phyloP scores from a whole-genome alignment of 1,140 invertebrate species.

The Drosophila carrolli region DNA sequence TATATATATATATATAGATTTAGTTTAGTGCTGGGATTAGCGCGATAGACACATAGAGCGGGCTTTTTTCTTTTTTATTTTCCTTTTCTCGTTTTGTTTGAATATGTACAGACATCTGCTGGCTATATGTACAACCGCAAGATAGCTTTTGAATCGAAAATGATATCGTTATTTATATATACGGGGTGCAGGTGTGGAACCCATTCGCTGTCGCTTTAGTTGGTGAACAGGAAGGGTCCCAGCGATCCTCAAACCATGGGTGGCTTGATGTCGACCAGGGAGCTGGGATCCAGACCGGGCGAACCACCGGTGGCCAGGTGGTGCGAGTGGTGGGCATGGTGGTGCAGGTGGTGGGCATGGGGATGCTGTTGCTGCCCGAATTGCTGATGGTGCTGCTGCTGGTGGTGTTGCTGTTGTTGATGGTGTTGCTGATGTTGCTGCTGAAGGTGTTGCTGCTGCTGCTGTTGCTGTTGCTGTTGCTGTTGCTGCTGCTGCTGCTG shows the following conservation, averaged over 20 bases:
- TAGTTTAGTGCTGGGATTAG: slow-evolving; percentile 11
- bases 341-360: slow-evolving; percentile 74
- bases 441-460: slow-evolving; percentile 47
- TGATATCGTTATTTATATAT: background rate
- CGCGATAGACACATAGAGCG: slow-evolving; percentile 32
- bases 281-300: slow-evolving; percentile 63
- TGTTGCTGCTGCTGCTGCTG: slow-evolving; percentile 62
- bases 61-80: background rate
- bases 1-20: slow-evolving; percentile 2
- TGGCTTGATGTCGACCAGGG: slow-evolving; percentile 81
- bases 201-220: slow-evolving; percentile 64
- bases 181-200: slow-evolving; percentile 48
- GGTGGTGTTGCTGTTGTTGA: slow-evolving; percentile 53
- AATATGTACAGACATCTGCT: slow-evolving; percentile 35
- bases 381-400: slow-evolving; percentile 49
- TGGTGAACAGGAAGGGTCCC: slow-evolving; percentile 83
- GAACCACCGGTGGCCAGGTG: slow-evolving; percentile 72
- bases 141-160: too few species aligned
- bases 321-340: slow-evolving; percentile 80
- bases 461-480: slow-evolving; percentile 44
- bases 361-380: slow-evolving; percentile 70
- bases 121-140: slow-evolving; percentile 27
- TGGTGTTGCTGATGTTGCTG: slow-evolving; percentile 43
- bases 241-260: slow-evolving; percentile 84
- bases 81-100: background rate